Conservation (phyloP, 2,888 invertebrate genomes). For the Argyresthia goedartella region DNA sequence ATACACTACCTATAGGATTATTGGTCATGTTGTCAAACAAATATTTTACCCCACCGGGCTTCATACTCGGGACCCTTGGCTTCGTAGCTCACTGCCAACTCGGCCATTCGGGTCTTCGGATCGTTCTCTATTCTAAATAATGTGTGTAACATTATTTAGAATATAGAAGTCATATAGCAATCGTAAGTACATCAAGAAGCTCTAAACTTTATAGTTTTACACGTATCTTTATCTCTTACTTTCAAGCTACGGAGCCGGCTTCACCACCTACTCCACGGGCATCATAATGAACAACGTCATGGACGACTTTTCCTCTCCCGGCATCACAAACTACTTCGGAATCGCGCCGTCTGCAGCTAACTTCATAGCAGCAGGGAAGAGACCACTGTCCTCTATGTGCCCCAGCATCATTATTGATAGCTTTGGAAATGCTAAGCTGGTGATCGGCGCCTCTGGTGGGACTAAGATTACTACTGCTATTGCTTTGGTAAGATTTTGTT, state of each 20-base stretch:
- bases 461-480: conserved; percentile 84
- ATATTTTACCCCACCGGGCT: no score
- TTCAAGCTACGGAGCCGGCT: conserved; percentile 85
- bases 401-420: conserved; percentile 82
- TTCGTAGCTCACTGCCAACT: no score
- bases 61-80: no score
- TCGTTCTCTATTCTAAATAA: no score
- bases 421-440: conserved; percentile 76
- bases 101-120: no score
- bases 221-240: neutral
- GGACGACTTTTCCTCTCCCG: conserved; percentile 93
- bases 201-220: no score
- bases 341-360: conserved; percentile 85
- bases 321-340: conserved; percentile 76
- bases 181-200: no score
- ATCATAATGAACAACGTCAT: conserved; percentile 96
- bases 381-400: conserved; percentile 89
- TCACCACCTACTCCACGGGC: conserved; percentile 84
- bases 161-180: no score
- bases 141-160: no score
- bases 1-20: no score
- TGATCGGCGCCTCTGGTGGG: conserved; percentile 87
- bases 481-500: conserved; percentile 64
- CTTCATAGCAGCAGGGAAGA: conserved; percentile 82
- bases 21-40: no score